Conservation (phyloP, 1,140 invertebrate species). For the Trigoniulus corallinus region DNA sequence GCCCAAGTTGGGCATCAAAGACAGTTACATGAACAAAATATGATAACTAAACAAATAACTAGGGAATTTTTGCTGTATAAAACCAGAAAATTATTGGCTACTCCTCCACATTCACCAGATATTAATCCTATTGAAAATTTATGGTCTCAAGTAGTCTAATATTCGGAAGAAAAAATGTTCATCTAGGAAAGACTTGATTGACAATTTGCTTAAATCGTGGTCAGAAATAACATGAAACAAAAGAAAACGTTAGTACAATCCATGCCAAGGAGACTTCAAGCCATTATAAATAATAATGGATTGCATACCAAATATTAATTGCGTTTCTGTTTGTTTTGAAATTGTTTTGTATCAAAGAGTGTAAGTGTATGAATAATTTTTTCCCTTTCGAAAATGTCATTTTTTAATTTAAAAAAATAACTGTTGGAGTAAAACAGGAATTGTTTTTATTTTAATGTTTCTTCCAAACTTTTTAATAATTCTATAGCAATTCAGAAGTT, state of each 20-base stretch:
- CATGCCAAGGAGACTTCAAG: background rate
- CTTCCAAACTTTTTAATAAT: too few species aligned
- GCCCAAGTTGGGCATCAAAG: too few species aligned
- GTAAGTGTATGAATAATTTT: too few species aligned
- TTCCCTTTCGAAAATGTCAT: too few species aligned
- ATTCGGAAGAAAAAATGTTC: slow-evolving; percentile 9
- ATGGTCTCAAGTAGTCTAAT: slow-evolving; percentile 19
- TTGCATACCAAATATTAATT: background rate
- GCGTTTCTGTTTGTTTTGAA: too few species aligned
- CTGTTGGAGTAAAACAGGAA: too few species aligned
- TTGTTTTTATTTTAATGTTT: too few species aligned
- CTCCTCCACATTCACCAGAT: slow-evolving; percentile 21
- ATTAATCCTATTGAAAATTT: slow-evolving; percentile 24
- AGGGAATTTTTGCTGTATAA: background rate
- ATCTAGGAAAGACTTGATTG: background rate
- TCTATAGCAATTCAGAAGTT: too few species aligned
- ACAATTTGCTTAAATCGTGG: too few species aligned
- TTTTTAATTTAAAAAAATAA: too few species aligned
- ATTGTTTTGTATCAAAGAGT: too few species aligned
- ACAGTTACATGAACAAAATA: background rate
- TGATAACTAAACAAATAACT: background rate
- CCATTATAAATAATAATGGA: background rate
- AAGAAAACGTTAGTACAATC: background rate
- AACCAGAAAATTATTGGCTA: background rate
- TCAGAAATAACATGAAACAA: too few species aligned